A percentile compares a stretch with the other conserved stretches of the same genome.
phyloP scores from a whole-genome alignment of 1,140 invertebrate species.

The Pogonomyrmex californicus region DNA sequence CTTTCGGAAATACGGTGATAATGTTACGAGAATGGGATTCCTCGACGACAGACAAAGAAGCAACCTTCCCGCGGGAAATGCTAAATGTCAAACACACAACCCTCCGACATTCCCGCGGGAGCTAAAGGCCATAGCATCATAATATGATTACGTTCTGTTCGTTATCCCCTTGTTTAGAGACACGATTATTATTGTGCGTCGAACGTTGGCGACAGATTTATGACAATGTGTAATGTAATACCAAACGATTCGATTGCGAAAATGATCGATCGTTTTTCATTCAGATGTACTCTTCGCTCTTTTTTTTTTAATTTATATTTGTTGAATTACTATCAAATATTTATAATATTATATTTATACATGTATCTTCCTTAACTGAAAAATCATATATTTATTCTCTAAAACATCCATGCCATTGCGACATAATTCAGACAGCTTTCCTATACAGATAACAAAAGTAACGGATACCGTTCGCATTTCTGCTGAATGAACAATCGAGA shows the following conservation, averaged over 20 bases:
- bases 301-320: neutral
- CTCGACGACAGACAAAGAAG: slow-evolving; percentile 65
- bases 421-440: neutral
- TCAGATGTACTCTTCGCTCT: neutral
- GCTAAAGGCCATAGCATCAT: slow-evolving; percentile 83
- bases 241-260: slow-evolving; percentile 22
- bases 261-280: neutral
- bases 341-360: neutral
- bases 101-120: slow-evolving; percentile 77
- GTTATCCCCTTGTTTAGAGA: slow-evolving; percentile 81
- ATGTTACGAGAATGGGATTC: slow-evolving; percentile 72
- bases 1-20: slow-evolving; percentile 36
- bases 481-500: neutral
- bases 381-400: neutral
- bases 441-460: neutral
- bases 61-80: slow-evolving; percentile 81
- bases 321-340: neutral
- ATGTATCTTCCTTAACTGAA: no score
- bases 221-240: slow-evolving; percentile 29
- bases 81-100: slow-evolving; percentile 85
- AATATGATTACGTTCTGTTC: slow-evolving; percentile 84
- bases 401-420: neutral
- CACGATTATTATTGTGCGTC: slow-evolving; percentile 71
- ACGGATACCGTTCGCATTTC: neutral
- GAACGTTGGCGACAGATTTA: slow-evolving; percentile 41